Percentiles rank a stretch among this genome's conserved stretches.
Evolutionary conservation across 2,888 invertebrate genomes (phyloP).

Genomic region (Chalcosyrphus nemorum): DNA sequence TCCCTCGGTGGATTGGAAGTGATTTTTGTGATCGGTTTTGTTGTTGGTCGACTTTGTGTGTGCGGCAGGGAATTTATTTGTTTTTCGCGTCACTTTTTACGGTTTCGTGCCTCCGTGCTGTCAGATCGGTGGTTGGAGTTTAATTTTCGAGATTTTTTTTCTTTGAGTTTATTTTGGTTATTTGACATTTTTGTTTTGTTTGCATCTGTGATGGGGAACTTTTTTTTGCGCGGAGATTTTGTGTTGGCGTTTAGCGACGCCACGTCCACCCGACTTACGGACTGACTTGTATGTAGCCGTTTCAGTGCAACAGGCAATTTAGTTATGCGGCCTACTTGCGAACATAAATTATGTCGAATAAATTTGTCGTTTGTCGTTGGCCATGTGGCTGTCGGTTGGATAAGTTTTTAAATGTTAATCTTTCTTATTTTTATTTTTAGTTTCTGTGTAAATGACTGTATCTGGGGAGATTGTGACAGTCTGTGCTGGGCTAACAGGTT

Average conservation of each 20-base stretch:
- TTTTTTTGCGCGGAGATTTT: constrained; percentile 55
- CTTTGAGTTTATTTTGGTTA: constrained; percentile 40
- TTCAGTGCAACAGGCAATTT: constrained; percentile 67
- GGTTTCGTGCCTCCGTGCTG: constrained; percentile 64
- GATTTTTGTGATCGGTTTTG: constrained; percentile 25
- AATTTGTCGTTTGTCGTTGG: constrained; percentile 71
- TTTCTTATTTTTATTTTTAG: background rate
- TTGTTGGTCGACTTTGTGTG: constrained; percentile 19
- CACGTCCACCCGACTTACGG: constrained; percentile 62
- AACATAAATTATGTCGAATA: constrained; percentile 71
- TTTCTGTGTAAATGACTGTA: background rate
- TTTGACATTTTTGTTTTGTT: constrained; percentile 56
- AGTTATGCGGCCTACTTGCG: constrained; percentile 68
- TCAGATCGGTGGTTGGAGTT: constrained; percentile 65
- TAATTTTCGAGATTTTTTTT: constrained; percentile 49
- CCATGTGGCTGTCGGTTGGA: constrained; percentile 66
- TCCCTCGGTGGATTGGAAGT: constrained; percentile 31
- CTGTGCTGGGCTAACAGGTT: constrained; percentile 38
- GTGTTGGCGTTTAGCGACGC: constrained; percentile 70
- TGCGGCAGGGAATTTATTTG: constrained; percentile 65
- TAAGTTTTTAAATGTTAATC: constrained; percentile 30
- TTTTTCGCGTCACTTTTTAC: constrained; percentile 61
- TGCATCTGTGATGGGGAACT: constrained; percentile 40
- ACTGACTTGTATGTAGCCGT: constrained; percentile 28
- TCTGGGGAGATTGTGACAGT: constrained; percentile 19